These are phyloP conservation scores for Trisateles emortualis DNA, from an alignment of 2,888 invertebrate genomes.

Conservation along the genomic window DNA sequence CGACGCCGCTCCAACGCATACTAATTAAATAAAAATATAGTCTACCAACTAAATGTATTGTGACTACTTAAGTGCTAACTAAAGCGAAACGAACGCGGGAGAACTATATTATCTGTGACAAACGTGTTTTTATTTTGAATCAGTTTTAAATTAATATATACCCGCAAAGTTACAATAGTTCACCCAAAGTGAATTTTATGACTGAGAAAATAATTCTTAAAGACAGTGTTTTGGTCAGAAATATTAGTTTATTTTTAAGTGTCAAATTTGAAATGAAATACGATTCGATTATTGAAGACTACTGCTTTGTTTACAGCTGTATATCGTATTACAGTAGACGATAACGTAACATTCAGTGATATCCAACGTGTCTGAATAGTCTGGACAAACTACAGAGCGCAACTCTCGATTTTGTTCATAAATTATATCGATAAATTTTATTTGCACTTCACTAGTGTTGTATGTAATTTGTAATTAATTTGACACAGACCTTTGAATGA, in stretches of 20 bases:
- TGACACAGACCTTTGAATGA: conserved; percentile 19
- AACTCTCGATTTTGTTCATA: too few species aligned
- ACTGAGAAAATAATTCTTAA: too few species aligned
- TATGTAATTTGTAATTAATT: conserved; percentile 24
- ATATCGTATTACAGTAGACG: conserved; percentile 62
- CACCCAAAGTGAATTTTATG: too few species aligned
- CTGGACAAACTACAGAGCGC: too few species aligned
- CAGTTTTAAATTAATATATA: conserved; percentile 22
- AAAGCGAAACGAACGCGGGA: conserved; percentile 24
- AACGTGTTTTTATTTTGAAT: conserved; percentile 35
- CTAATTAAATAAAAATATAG: conserved; percentile 43
- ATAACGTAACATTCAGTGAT: conserved; percentile 61
- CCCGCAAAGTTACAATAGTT: too few species aligned
- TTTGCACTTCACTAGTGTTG: conserved; percentile 35
- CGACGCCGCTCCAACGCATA: conserved; percentile 29
- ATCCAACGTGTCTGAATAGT: conserved; percentile 40
- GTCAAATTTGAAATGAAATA: conserved; percentile 27
- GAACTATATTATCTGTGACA: conserved; percentile 35
- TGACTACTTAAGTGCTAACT: conserved; percentile 28
- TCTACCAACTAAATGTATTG: conserved; percentile 22
- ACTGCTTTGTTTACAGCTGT: conserved; percentile 63
- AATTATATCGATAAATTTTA: conserved; percentile 30
- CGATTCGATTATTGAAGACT: conserved; percentile 52
- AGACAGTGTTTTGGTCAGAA: not conserved
- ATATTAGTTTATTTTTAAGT: not conserved